Evolutionary conservation across 53 echinoderm and acorn worm species (phyloP).

Genomic region (Crossaster papposus): DNA sequence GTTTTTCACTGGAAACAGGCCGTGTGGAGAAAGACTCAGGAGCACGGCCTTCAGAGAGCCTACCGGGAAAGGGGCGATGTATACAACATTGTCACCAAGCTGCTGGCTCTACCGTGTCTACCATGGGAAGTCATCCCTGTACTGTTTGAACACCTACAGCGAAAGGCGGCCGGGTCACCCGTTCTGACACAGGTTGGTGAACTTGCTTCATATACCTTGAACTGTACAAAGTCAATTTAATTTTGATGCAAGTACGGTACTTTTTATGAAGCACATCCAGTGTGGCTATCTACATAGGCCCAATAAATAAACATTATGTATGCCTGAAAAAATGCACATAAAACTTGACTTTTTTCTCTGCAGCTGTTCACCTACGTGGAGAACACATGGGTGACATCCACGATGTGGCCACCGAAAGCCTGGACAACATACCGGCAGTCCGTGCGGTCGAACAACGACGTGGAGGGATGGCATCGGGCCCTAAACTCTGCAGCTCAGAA

Average conservation of each 20-base stretch:
- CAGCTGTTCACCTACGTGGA: slow-evolving; percentile 10
- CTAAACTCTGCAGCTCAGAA: slow-evolving; percentile 19
- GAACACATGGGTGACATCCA: background rate
- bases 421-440: background rate
- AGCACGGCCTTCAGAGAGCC: slow-evolving; percentile 57
- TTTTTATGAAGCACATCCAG: too few species aligned
- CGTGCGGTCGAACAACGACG: background rate
- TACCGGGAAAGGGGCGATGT: slow-evolving; percentile 13
- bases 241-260: too few species aligned
- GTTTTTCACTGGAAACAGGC: slow-evolving; percentile 67
- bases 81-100: slow-evolving; percentile 27
- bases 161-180: slow-evolving; percentile 1
- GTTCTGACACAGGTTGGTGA: slow-evolving; percentile 6
- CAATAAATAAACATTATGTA: background rate
- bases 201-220: background rate
- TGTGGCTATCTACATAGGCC: too few species aligned
- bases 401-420: slow-evolving; percentile 6
- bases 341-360: background rate
- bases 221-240: background rate
- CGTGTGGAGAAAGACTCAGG: slow-evolving; percentile 54
- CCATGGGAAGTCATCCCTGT: slow-evolving; percentile 28
- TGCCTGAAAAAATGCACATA: background rate
- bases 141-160: slow-evolving; percentile 20
- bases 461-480: slow-evolving; percentile 35
- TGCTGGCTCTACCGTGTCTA: slow-evolving; percentile 55